Evolutionary conservation across 2,797 vertebrate species (phyloP).

Genomic region (Melanotaenia trifasciata): DNA sequence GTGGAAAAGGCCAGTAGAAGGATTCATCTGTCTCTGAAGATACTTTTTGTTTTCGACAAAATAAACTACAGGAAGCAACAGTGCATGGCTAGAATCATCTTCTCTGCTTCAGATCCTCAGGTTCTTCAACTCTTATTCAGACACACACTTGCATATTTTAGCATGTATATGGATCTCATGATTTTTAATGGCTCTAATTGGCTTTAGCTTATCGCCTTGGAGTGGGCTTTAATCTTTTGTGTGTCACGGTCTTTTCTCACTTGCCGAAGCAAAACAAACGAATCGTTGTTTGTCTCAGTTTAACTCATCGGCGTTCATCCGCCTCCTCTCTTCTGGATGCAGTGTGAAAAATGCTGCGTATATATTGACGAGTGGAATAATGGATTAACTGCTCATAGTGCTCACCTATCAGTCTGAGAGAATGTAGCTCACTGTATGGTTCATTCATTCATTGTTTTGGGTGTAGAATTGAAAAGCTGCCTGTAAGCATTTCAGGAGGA

Average conservation of each 20-base stretch:
- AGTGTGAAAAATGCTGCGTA: slow-evolving; percentile 25
- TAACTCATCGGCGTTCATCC: slow-evolving; percentile 43
- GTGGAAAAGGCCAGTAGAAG: slow-evolving; percentile 11
- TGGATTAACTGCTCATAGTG: slow-evolving; percentile 16
- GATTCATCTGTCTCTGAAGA: slow-evolving; percentile 36
- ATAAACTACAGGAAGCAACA: slow-evolving; percentile 2
- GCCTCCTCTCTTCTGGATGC: slow-evolving; percentile 15
- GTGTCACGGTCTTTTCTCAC: slow-evolving; percentile 60
- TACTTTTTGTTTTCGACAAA: slow-evolving; percentile 43
- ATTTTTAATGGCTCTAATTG: slow-evolving; percentile 75
- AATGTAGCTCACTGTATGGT: neutral
- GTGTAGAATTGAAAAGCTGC: no score
- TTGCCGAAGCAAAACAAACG: slow-evolving; percentile 70
- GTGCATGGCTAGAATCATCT: slow-evolving; percentile 10
- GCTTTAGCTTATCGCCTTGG: slow-evolving; percentile 54
- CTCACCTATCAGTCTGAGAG: neutral
- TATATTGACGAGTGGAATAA: slow-evolving; percentile 15
- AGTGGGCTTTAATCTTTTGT: slow-evolving; percentile 70
- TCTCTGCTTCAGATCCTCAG: slow-evolving; percentile 28
- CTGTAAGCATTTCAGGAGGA: no score
- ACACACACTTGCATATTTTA: slow-evolving; percentile 67
- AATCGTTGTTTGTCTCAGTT: slow-evolving; percentile 57
- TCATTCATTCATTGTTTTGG: neutral
- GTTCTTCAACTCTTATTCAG: slow-evolving; percentile 43
- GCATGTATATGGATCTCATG: slow-evolving; percentile 67